phyloP scores from a whole-genome alignment of 2,888 invertebrate genomes.

The Stenoptilia bipunctidactyla region DNA sequence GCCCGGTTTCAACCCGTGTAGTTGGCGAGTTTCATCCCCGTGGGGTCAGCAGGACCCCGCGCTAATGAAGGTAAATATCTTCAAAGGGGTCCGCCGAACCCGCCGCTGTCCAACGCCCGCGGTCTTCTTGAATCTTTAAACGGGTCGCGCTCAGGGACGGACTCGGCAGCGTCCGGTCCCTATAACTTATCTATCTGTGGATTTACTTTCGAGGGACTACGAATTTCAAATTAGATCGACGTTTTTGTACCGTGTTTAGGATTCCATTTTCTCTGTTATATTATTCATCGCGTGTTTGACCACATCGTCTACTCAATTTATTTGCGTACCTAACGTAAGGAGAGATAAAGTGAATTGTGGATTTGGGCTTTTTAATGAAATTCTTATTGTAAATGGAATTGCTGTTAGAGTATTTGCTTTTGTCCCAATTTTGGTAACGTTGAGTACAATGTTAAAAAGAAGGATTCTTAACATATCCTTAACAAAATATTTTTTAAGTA shows the following conservation, averaged over 20 bases:
- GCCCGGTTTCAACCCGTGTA: no score
- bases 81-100: conserved; percentile 53
- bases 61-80: conserved; percentile 66
- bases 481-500: no score
- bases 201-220: not conserved
- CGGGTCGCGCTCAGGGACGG: conserved; percentile 23
- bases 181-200: not conserved
- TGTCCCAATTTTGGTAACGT: no score
- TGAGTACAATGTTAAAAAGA: no score
- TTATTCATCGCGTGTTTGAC: not conserved
- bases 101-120: conserved; percentile 52
- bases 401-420: no score
- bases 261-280: not conserved
- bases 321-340: no score
- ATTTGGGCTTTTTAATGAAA: no score
- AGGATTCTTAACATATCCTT: no score
- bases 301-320: no score
- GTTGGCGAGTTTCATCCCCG: conserved; percentile 25
- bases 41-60: conserved; percentile 42
- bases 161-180: not conserved
- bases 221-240: not conserved
- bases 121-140: conserved; percentile 62
- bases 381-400: no score
- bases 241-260: not conserved
- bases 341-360: no score